These are phyloP conservation scores for Saturnia japonica DNA, from an alignment of 2,888 invertebrate species.

Conservation along the genomic window DNA sequence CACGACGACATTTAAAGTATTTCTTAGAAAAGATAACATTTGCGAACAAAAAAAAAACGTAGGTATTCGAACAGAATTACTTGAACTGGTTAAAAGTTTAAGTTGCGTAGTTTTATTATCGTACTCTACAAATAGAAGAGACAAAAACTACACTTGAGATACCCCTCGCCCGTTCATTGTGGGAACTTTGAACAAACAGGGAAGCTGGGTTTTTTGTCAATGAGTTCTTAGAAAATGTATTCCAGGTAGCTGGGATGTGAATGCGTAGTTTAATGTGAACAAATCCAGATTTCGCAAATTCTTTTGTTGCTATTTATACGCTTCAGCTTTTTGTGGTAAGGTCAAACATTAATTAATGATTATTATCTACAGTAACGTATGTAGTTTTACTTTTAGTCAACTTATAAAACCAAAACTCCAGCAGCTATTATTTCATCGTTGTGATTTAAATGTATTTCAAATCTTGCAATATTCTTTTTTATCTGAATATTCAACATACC, in stretches of 20 bases:
- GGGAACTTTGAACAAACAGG: slow-evolving; percentile 69
- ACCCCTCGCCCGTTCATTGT: slow-evolving; percentile 68
- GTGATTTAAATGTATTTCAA: background rate
- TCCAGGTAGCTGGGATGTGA: slow-evolving; percentile 72
- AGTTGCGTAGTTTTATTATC: slow-evolving; percentile 64
- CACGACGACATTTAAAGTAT: background rate
- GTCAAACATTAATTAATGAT: background rate
- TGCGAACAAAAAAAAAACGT: background rate
- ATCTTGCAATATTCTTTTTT: background rate
- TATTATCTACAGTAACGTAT: background rate
- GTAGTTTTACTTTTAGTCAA: background rate
- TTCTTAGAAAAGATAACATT: background rate
- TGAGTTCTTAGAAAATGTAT: slow-evolving; percentile 60
- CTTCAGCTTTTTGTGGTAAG: background rate
- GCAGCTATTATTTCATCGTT: background rate
- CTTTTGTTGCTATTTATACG: slow-evolving; percentile 20
- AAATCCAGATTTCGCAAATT: slow-evolving; percentile 39
- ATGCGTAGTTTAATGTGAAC: slow-evolving; percentile 39
- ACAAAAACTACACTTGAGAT: slow-evolving; percentile 78
- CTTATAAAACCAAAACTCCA: background rate
- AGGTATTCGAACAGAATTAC: background rate
- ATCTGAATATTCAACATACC: background rate
- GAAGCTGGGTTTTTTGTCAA: slow-evolving; percentile 62
- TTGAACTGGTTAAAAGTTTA: slow-evolving; percentile 6
- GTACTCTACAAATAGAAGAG: slow-evolving; percentile 69